Evolutionary conservation across 2,888 invertebrate species (phyloP).

Genomic region (Lithophane socia): DNA sequence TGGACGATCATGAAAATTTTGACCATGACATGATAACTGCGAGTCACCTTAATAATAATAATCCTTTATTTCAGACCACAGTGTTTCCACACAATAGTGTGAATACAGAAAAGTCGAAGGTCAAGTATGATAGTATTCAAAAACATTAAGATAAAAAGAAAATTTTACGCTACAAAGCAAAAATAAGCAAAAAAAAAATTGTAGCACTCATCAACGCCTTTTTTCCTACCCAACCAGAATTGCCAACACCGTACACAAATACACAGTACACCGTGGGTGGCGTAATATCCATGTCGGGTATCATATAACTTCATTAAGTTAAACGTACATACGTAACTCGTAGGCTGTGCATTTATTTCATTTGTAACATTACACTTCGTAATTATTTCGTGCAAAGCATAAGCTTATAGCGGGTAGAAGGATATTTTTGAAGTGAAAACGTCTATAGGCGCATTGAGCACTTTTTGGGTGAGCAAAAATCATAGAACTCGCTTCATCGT

Average conservation of each 20-base stretch:
- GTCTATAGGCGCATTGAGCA: no score
- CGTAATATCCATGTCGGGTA: conserved; percentile 55
- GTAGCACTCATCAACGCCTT: neutral
- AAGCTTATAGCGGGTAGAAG: conserved; percentile 22
- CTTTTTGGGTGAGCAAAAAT: no score
- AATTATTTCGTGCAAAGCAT: conserved; percentile 66
- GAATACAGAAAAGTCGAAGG: neutral
- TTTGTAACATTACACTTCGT: conserved; percentile 68
- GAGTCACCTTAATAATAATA: neutral
- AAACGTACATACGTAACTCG: conserved; percentile 65
- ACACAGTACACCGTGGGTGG: conserved; percentile 2
- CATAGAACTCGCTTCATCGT: no score
- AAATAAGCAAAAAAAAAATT: neutral
- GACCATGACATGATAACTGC: neutral
- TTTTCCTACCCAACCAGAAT: conserved; percentile 14
- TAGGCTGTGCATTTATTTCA: conserved; percentile 69
- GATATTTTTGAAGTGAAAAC: neutral
- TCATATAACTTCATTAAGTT: conserved; percentile 72
- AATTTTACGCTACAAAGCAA: neutral
- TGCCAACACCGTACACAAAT: conserved; percentile 8
- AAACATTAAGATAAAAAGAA: neutral
- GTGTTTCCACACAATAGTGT: neutral
- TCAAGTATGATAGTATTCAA: neutral
- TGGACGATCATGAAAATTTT: no score
- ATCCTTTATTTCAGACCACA: neutral